Evolutionary conservation across 1,140 invertebrate species (phyloP).

Genomic region (Orussus abietinus): DNA sequence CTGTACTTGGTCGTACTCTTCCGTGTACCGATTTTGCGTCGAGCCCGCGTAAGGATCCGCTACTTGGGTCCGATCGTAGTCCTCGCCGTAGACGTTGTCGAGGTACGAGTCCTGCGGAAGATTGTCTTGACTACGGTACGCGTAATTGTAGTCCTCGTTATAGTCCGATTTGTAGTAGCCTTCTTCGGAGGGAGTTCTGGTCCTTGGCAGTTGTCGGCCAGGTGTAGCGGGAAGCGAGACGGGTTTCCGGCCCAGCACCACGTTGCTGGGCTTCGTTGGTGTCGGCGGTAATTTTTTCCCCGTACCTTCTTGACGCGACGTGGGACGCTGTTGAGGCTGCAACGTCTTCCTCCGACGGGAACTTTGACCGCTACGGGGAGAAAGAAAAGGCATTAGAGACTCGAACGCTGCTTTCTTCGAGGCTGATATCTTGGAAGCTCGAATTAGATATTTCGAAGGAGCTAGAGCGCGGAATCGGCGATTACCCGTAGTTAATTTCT

Average conservation of each 20-base stretch:
- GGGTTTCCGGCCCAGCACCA: constrained; percentile 37
- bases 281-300: constrained; percentile 49
- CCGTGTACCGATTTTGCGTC: no score
- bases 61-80: constrained; percentile 29
- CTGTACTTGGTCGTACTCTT: constrained; percentile 31
- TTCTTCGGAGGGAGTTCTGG: constrained; percentile 48
- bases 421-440: no score
- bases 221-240: constrained; percentile 55
- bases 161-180: constrained; percentile 56
- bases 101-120: constrained; percentile 49
- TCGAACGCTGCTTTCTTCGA: not conserved
- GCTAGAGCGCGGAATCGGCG: no score
- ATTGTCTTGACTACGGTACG: constrained; percentile 64
- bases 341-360: constrained; percentile 33
- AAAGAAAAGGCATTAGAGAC: constrained; percentile 14
- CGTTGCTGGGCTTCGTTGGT: constrained; percentile 48
- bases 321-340: constrained; percentile 37
- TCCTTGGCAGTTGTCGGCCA: constrained; percentile 54
- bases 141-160: constrained; percentile 70
- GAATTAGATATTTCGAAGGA: no score
- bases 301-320: constrained; percentile 38
- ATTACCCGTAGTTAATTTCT: constrained; percentile 44
- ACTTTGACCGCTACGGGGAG: constrained; percentile 30
- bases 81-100: constrained; percentile 32
- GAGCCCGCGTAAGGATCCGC: no score